phyloP scores from a whole-genome alignment of 1,140 invertebrate species.

The Dreissena rostriformis region DNA sequence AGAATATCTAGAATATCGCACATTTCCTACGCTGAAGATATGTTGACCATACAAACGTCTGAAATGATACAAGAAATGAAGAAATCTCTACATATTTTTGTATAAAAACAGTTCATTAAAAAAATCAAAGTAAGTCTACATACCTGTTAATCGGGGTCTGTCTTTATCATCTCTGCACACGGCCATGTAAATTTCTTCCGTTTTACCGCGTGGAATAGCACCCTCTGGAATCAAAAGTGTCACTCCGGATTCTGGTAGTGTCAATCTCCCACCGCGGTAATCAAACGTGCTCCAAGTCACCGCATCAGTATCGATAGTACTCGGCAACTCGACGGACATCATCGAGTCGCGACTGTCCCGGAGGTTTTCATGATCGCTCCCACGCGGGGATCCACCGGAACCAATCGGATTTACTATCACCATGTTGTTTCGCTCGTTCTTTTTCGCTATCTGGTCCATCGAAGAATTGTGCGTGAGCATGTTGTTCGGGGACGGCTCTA shows the following conservation, averaged over 20 bases:
- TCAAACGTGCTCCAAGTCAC: constrained; percentile 85
- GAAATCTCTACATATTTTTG: no score
- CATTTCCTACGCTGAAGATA: no score
- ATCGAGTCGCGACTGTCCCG: constrained; percentile 75
- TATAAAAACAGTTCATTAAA: no score
- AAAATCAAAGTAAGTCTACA: constrained; percentile 54
- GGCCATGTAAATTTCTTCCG: constrained; percentile 93
- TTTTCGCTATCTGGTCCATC: constrained; percentile 67
- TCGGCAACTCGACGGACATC: constrained; percentile 75
- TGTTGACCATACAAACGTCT: no score
- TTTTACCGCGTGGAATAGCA: constrained; percentile 88
- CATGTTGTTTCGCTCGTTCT: constrained; percentile 65
- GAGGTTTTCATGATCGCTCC: constrained; percentile 63
- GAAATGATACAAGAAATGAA: no score
- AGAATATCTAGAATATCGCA: no score
- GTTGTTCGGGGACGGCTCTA: constrained; percentile 38
- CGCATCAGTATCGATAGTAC: constrained; percentile 83
- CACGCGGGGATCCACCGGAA: constrained; percentile 61
- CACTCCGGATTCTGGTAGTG: constrained; percentile 87
- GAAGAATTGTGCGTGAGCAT: constrained; percentile 60
- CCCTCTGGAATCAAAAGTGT: constrained; percentile 86
- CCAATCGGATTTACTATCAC: constrained; percentile 47
- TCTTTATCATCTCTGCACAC: constrained; percentile 95
- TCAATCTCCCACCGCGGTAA: constrained; percentile 89
- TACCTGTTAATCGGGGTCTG: constrained; percentile 91